Evolutionary conservation across 30 jellyfish, hydroid and myxozoan species (phyloP).

Genomic region (Cassiopea andromeda): DNA sequence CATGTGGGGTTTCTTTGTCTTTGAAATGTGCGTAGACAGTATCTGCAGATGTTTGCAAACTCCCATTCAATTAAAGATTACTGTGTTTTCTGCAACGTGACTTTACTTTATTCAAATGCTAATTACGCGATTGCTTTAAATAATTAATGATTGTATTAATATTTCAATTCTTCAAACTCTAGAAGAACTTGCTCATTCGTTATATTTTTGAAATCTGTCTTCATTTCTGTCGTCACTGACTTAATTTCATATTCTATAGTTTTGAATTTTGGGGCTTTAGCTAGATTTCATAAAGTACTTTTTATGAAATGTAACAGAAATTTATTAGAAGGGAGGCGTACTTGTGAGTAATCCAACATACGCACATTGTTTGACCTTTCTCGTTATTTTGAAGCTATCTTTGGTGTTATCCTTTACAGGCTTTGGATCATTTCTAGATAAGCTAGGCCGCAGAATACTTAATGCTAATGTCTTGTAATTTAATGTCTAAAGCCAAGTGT

Average conservation of each 20-base stretch:
- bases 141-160: slow-evolving; percentile 8
- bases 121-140: neutral
- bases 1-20: slow-evolving; percentile 6
- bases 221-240: too few relatives aligned
- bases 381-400: neutral
- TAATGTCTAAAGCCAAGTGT: neutral
- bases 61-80: neutral
- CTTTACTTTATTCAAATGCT: slow-evolving; percentile 10
- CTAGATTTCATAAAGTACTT: too few relatives aligned
- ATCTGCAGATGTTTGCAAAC: slow-evolving; percentile 3
- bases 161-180: neutral
- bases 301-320: neutral
- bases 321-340: neutral
- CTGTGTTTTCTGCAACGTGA: neutral
- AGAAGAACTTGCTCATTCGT: neutral
- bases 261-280: too few relatives aligned
- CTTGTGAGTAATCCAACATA: too few relatives aligned
- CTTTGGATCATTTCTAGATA: neutral
- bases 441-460: neutral
- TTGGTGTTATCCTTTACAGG: neutral
- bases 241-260: too few relatives aligned
- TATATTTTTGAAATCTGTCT: neutral
- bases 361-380: neutral
- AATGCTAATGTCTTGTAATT: neutral
- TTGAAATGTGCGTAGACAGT: neutral